These are phyloP conservation scores for Dendronephthya gigantea DNA, from an alignment of 64 coral and sea anemone species.

Conservation along the genomic window DNA sequence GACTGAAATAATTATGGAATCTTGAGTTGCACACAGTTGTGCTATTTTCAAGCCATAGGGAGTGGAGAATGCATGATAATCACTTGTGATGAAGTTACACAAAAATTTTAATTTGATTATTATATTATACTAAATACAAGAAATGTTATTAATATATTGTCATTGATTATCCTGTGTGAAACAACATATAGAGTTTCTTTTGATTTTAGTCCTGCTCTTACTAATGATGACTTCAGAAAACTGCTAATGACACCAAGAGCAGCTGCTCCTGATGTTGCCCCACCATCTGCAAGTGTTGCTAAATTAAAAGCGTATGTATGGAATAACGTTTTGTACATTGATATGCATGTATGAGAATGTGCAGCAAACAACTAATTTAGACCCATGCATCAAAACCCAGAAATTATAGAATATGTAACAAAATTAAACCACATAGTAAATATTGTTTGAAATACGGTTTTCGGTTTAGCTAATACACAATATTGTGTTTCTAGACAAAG, in stretches of 20 bases:
- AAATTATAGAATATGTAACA: background rate
- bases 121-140: too few species aligned
- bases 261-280: slow-evolving; percentile 4
- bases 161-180: background rate
- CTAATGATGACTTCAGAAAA: slow-evolving; percentile 17
- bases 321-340: too few species aligned
- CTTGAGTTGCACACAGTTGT: too few species aligned
- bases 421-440: too few species aligned
- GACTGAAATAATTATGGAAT: too few species aligned
- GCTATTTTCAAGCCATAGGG: too few species aligned
- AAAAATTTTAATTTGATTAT: too few species aligned
- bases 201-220: background rate
- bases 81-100: too few species aligned
- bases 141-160: too few species aligned
- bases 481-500: background rate
- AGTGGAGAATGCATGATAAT: too few species aligned
- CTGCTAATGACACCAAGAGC: slow-evolving; percentile 4
- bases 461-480: background rate
- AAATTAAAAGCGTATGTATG: background rate
- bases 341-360: too few species aligned
- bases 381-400: background rate
- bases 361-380: background rate
- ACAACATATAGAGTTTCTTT: background rate
- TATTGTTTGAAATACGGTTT: too few species aligned
- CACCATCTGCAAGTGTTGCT: background rate